Evolutionary conservation across 2,888 invertebrate species (phyloP).

Genomic region (Limnephilus marmoratus): DNA sequence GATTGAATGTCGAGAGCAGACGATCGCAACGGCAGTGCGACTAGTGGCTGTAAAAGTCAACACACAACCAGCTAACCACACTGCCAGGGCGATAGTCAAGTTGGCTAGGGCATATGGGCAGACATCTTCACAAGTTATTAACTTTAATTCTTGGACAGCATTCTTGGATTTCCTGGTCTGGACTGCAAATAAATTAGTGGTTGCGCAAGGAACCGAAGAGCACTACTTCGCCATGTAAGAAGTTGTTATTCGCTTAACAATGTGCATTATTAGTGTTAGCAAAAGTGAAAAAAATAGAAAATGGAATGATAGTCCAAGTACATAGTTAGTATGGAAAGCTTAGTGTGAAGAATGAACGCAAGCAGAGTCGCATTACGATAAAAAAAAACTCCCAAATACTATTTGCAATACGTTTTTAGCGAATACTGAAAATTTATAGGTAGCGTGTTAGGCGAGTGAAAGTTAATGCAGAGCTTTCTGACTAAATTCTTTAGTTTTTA

Average conservation of each 20-base stretch:
- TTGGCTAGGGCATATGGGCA: not conserved
- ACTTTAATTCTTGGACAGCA: constrained; percentile 2
- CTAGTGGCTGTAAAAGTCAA: constrained; percentile 91
- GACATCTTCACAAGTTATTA: not conserved
- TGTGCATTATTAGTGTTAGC: not conserved
- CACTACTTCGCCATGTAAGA: not conserved
- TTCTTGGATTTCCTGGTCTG: not conserved
- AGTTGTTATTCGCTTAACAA: not conserved
- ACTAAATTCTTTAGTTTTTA: not conserved
- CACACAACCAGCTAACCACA: constrained; percentile 99
- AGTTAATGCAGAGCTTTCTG: not conserved
- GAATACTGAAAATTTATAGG: not conserved
- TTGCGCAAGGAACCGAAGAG: not conserved
- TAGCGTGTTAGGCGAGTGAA: not conserved
- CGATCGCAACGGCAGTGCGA: constrained; percentile 93
- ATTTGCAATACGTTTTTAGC: not conserved
- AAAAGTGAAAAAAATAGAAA: not conserved
- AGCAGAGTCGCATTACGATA: not conserved
- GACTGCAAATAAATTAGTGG: not conserved
- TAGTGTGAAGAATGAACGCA: not conserved
- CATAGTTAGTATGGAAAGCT: not conserved
- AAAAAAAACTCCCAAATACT: not conserved
- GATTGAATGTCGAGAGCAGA: constrained; percentile 2
- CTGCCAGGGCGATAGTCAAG: constrained; percentile 91
- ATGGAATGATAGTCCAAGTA: constrained; percentile 16